Conservation (phyloP, 2,888 invertebrate species). For the Rotaria macrura region DNA sequence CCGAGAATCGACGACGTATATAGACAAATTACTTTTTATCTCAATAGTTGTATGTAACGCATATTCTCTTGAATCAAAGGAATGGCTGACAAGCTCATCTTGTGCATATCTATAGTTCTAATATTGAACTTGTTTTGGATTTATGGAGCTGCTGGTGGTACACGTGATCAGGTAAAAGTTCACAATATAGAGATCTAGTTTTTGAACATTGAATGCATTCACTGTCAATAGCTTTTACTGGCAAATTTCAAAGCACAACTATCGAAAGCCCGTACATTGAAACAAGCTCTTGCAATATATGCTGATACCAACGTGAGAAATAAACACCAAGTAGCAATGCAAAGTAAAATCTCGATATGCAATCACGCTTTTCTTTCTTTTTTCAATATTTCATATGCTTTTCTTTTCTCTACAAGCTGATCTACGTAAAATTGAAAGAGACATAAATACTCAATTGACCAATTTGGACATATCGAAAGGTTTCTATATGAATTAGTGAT, state of each 20-base stretch:
- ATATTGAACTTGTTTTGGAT: not conserved
- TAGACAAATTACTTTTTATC: not conserved
- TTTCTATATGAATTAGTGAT: not conserved
- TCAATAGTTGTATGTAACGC: not conserved
- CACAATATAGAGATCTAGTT: not conserved
- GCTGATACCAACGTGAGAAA: not conserved
- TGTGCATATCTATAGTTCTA: not conserved
- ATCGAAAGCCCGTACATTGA: conserved; percentile 16
- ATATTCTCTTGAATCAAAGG: not conserved
- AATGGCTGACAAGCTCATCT: not conserved
- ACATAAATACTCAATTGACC: not conserved
- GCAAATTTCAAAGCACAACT: conserved; percentile 10
- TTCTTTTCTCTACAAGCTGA: not conserved
- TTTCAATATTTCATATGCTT: not conserved
- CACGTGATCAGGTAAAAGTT: not conserved
- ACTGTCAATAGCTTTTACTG: not conserved
- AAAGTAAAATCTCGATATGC: not conserved
- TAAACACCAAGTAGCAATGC: conserved; percentile 20
- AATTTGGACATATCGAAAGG: not conserved
- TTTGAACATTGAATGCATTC: too few species aligned
- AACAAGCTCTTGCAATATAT: not conserved
- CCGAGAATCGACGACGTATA: not conserved
- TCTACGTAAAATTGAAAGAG: not conserved
- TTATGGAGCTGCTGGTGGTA: not conserved
- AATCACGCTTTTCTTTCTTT: too few species aligned